A percentile compares a stretch with the other conserved stretches of the same genome.
Evolutionary conservation across 1,140 invertebrate species (phyloP).

Genomic region (Pseudachorutes palmiensis): DNA sequence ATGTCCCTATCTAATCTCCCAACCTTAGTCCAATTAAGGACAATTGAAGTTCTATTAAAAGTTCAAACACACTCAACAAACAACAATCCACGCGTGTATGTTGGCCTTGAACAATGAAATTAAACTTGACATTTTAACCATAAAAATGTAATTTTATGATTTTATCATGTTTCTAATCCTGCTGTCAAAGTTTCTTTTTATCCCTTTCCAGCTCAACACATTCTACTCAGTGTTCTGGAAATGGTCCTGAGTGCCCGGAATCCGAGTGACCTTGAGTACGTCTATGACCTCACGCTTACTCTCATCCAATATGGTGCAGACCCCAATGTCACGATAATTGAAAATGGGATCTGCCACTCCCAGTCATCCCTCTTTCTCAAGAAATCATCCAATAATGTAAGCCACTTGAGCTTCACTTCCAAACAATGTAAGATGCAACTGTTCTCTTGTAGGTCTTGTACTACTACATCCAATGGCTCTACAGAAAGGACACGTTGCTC

Average conservation of each 20-base stretch:
- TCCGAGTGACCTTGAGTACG: slow-evolving; percentile 56
- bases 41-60: no score
- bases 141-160: no score
- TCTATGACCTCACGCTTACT: slow-evolving; percentile 59
- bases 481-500: slow-evolving; percentile 57
- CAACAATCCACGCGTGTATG: no score
- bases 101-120: no score
- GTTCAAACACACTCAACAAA: no score
- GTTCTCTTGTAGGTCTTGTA: slow-evolving; percentile 44
- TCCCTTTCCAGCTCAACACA: slow-evolving; percentile 52
- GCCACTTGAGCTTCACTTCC: slow-evolving; percentile 32
- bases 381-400: slow-evolving; percentile 54
- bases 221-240: slow-evolving; percentile 56
- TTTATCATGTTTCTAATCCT: background rate
- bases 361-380: slow-evolving; percentile 53
- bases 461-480: slow-evolving; percentile 60
- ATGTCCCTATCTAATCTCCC: no score
- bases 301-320: slow-evolving; percentile 53
- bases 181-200: background rate
- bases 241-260: slow-evolving; percentile 58
- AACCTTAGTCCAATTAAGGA: no score
- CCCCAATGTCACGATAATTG: slow-evolving; percentile 48
- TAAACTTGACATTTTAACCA: background rate
- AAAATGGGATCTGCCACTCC: slow-evolving; percentile 42
- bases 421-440: slow-evolving; percentile 7